A percentile compares a stretch with the other conserved stretches of the same genome.
phyloP scores from a whole-genome alignment of 2,113 vertebrate genomes.

The Perca fluviatilis region DNA sequence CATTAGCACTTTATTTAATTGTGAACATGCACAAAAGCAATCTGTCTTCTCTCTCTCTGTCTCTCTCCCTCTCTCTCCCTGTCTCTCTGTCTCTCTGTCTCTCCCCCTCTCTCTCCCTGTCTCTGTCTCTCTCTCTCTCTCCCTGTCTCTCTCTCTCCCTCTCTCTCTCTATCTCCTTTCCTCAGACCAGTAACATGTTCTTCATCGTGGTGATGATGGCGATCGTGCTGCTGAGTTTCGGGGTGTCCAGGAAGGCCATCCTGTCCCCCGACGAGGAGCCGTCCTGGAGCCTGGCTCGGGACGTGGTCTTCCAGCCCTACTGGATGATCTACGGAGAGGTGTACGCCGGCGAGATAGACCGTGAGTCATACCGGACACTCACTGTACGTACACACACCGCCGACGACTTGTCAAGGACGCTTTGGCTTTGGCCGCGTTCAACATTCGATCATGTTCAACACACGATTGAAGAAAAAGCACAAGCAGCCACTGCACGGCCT shows the following conservation, averaged over 20 bases:
- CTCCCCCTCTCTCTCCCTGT: neutral
- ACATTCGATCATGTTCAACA: too few relatives aligned
- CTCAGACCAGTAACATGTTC: conserved; percentile 96
- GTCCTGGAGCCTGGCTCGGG: conserved; percentile 91
- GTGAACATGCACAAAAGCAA: too few relatives aligned
- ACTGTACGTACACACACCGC: too few relatives aligned
- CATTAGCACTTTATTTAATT: too few relatives aligned
- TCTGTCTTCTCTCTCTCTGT: neutral
- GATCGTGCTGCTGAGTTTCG: conserved; percentile 95
- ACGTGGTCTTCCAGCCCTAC: conserved; percentile 95
- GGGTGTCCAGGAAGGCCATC: conserved; percentile 95
- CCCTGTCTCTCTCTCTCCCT: neutral
- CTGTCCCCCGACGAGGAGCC: conserved; percentile 91
- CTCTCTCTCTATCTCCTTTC: neutral
- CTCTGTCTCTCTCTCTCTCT: neutral
- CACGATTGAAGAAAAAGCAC: too few relatives aligned
- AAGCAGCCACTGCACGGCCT: too few relatives aligned
- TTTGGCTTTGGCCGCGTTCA: too few relatives aligned
- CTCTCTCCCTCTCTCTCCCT: neutral
- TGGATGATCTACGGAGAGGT: conserved; percentile 99
- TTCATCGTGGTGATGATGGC: conserved; percentile 99
- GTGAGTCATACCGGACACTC: conserved; percentile 75
- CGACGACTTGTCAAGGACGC: too few relatives aligned
- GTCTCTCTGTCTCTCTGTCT: conserved; percentile 7
- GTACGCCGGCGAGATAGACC: conserved; percentile 91